Conservation (phyloP, 2,888 invertebrate genomes). For the Callinectes sapidus region DNA sequence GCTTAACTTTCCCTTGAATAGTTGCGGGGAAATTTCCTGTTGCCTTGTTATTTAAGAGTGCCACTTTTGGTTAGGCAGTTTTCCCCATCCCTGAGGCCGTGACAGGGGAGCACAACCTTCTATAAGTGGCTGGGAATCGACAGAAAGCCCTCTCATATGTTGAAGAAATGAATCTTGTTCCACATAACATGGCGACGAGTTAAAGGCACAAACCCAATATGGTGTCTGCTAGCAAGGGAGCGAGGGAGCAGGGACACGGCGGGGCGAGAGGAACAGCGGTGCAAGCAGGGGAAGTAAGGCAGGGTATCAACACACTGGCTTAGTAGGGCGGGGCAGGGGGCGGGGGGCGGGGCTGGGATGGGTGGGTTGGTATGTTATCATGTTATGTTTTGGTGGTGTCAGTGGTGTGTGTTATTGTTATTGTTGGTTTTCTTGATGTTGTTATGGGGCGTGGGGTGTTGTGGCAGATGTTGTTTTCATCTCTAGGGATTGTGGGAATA, state of each 20-base stretch:
- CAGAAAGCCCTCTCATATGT: background rate
- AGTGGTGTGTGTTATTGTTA: background rate
- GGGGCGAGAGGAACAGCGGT: background rate
- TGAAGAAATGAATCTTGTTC: background rate
- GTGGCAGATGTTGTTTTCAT: too few species aligned
- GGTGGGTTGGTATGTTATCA: background rate
- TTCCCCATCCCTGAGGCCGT: background rate
- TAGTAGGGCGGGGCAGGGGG: background rate
- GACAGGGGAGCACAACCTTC: background rate
- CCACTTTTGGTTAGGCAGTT: too few species aligned
- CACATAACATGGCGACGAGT: conserved; percentile 5
- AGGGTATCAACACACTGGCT: background rate
- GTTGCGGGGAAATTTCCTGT: too few species aligned
- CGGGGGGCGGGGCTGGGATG: background rate
- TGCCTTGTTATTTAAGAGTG: too few species aligned
- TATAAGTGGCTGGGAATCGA: background rate
- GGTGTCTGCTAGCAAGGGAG: background rate
- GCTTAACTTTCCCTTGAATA: too few species aligned
- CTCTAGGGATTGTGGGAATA: too few species aligned
- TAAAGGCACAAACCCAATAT: conserved; percentile 9
- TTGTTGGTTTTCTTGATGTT: too few species aligned
- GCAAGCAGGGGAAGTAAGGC: background rate
- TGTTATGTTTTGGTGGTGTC: background rate
- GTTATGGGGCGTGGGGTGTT: too few species aligned
- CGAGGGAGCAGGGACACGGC: background rate